A percentile compares a stretch with the other conserved stretches of the same genome.
Conservation (phyloP, 30 jellyfish, hydroid and myxozoan species). For the Sanderia malayensis region DNA sequence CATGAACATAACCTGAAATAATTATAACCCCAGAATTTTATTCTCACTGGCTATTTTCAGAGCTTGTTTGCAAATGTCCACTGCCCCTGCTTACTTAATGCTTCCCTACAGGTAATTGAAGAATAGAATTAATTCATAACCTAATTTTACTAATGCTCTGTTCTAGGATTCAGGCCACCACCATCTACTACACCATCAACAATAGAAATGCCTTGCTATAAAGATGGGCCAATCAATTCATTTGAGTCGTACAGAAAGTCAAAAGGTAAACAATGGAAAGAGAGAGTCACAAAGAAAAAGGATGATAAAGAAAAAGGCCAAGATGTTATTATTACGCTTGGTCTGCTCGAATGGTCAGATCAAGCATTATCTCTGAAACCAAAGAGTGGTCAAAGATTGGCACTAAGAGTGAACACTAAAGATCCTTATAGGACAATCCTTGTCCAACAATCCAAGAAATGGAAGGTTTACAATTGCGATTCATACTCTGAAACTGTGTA, state of each 20-base stretch:
- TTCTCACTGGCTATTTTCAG: no score
- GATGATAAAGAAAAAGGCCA: constrained; percentile 13
- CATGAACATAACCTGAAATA: no score
- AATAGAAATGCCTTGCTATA: constrained; percentile 15
- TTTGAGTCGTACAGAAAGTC: constrained; percentile 24
- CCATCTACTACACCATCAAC: constrained; percentile 36
- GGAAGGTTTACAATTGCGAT: constrained; percentile 8
- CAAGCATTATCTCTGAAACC: constrained; percentile 4
- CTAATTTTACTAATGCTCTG: background rate
- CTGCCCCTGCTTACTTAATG: no score
- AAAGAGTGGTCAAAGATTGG: constrained; percentile 3
- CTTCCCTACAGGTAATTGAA: no score
- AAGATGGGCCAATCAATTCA: constrained; percentile 15
- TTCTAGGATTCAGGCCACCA: constrained; percentile 18
- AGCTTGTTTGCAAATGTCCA: no score
- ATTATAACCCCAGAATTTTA: no score
- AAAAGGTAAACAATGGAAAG: constrained; percentile 26
- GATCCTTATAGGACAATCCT: background rate
- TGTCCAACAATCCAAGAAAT: background rate
- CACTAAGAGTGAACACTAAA: background rate
- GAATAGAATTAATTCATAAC: no score
- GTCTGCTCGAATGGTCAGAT: constrained; percentile 8
- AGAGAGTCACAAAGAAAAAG: constrained; percentile 25
- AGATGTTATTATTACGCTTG: constrained; percentile 20
- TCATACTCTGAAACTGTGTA: background rate